These are phyloP conservation scores for Rhamphomyia laevipes DNA, from an alignment of 2,888 invertebrate genomes.

Conservation along the genomic window DNA sequence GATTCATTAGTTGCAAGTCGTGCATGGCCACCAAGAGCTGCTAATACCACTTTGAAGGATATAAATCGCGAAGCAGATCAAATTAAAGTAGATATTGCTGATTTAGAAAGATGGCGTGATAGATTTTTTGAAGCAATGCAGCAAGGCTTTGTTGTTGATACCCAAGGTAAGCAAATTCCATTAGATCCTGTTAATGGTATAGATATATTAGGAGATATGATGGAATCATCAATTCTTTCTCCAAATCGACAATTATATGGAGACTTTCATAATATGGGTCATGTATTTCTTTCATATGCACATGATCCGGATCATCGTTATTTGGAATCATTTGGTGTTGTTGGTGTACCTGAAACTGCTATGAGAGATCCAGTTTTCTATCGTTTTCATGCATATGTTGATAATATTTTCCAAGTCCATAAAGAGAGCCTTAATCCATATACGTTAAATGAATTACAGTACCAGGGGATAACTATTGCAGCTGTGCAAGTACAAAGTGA, in stretches of 20 bases:
- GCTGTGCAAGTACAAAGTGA: constrained; percentile 43
- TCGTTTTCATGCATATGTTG: constrained; percentile 70
- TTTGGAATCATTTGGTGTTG: constrained; percentile 67
- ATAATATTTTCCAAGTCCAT: constrained; percentile 64
- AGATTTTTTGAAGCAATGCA: constrained; percentile 61
- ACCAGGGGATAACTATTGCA: constrained; percentile 45
- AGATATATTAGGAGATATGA: constrained; percentile 65
- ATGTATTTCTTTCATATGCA: constrained; percentile 60
- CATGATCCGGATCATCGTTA: constrained; percentile 66
- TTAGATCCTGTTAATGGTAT: constrained; percentile 60
- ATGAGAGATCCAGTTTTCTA: constrained; percentile 83
- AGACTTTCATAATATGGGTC: constrained; percentile 72
- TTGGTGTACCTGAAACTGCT: constrained; percentile 73
- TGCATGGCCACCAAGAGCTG: constrained; percentile 61
- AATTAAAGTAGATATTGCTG: constrained; percentile 51
- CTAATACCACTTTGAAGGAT: constrained; percentile 44
- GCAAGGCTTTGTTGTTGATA: constrained; percentile 44
- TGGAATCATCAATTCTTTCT: constrained; percentile 62
- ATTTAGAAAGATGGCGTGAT: constrained; percentile 64
- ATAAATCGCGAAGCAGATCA: constrained; percentile 56
- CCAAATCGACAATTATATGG: constrained; percentile 62
- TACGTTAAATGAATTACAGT: constrained; percentile 29
- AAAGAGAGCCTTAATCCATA: constrained; percentile 61
- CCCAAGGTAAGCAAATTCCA: constrained; percentile 42
- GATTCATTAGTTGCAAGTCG: constrained; percentile 65